Base-by-base conservation (phyloP, 2,113 vertebrate species). In the Neodontobutis hainanensis region DNA sequence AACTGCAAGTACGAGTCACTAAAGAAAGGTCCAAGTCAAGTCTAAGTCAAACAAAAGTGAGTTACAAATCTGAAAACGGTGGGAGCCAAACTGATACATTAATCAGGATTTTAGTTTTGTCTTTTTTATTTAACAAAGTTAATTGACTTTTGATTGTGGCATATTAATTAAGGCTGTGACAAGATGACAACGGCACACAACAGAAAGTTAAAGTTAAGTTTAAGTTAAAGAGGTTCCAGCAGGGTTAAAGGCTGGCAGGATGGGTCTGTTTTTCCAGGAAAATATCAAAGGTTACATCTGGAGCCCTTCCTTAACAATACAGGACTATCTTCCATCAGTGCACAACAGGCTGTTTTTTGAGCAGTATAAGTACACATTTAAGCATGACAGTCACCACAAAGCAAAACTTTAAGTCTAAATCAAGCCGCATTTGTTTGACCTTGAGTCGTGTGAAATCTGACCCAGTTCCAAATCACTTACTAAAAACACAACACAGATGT, bases 231-330 rank as follows among this genome's bases (percentile, higher is more conserved):
- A 82, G 84, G 84, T 89, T 78, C 81, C 5, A 5, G 7, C 3
- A 3, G 66, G 83, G 82, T 82, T 83, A 82, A 84, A 86, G 69
- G 75, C 79, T 58, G 11, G 10, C 67, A 78, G 86, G 84, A 85
- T 79, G 87, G 68, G 84, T 82, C 83, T 53, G 53, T 73, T 79
- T 84, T 48, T 51, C 63, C 74, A 85, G 56, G 60, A 80, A 88
- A 81, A 87, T 49, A 65, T 68, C 65, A 80, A 76, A 71, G 71
- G 65, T 81, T 42, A 77, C 84, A 83, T 82, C 75, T 85, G 85
- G 73, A 78, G 65, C 44, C 65, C 44, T 65, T 83, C 76, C 70
- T 34, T 80, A 61, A 47, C 12, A 55, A 73, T 27, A 34, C 72
- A 68, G 34, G 19, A 73, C 65, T 73, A 73, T 49, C 44, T 65